Percentiles rank a stretch among this genome's conserved stretches.
Conservation (phyloP, 1,140 invertebrate genomes). For the Ooceraea biroi region DNA sequence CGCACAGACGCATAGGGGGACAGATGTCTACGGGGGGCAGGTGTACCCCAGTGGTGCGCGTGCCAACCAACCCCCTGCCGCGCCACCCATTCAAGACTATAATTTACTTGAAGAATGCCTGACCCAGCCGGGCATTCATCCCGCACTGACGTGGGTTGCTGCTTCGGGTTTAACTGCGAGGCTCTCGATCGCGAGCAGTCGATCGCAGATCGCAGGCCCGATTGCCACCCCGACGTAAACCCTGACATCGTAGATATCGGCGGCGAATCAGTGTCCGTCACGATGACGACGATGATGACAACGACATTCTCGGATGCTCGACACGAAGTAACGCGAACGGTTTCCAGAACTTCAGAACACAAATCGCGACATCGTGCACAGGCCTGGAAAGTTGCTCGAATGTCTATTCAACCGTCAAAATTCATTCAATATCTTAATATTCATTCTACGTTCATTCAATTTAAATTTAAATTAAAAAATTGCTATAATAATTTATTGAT, state of each 20-base stretch:
- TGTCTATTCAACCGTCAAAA: not conserved
- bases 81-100: constrained; percentile 86
- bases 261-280: constrained; percentile 15
- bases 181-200: constrained; percentile 63
- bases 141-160: constrained; percentile 74
- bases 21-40: constrained; percentile 85
- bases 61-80: constrained; percentile 86
- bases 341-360: not conserved
- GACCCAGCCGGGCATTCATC: constrained; percentile 76
- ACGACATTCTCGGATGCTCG: not conserved
- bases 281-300: not conserved
- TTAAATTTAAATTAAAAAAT: not conserved
- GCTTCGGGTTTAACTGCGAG: constrained; percentile 65
- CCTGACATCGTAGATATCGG: constrained; percentile 2
- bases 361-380: not conserved
- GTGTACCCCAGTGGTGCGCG: constrained; percentile 83
- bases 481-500: not conserved
- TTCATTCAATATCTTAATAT: not conserved
- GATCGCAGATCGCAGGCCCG: constrained; percentile 64
- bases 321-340: not conserved
- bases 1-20: constrained; percentile 76
- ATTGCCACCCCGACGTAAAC: constrained; percentile 38
- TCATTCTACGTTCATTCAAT: not conserved
- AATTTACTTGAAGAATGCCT: constrained; percentile 87
- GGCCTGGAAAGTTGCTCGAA: not conserved